Base-by-base conservation (phyloP, 2,888 invertebrate species). In the Zygothrica quintamaculata region DNA sequence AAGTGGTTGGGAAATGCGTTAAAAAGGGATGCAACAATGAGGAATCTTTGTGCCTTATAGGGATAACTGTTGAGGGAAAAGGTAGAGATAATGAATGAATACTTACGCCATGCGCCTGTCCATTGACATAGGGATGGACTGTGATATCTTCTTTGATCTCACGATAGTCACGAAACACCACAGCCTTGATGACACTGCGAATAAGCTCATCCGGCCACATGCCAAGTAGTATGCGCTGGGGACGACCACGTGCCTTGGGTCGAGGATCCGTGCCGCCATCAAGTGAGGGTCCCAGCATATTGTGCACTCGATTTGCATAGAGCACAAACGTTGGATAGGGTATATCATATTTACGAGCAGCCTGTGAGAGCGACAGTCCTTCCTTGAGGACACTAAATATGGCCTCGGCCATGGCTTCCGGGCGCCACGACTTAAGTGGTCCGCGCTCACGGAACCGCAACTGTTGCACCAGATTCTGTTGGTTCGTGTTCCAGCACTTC, bases 141-240 rank as follows among this genome's bases (percentile, higher is more conserved):
- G 77, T 57, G 50, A 93, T 92, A 84, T 96, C 95, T 89, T 96
- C 96, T 90, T 96, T 95, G 89, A 95, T 94, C 92, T 95, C 95
- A 87, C 95, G 94, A 31, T 96, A 95, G 92, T 97, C 97, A 78
- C 97, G 93, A 92, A 97, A 97, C 56, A 97, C 97, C 37, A 97
- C 97, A 33, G 97, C 96, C 87, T 97, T 94, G 88, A 97, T 97
- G 58, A 97, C 97, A 59, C 96, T 96, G 88, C 96, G 94, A 90
- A 97, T 97, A 91, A 97, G 96, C 89, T 97, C 97, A 91, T 97
- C 97, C 5, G 97, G 97, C 97, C 97, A 97, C 80, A 96, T 96
- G 74, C 97, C 97, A 75, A 97, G 92, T 78, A 97, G 92, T 90
- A 97, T 97, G 90, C 97, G 93, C 90, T 97, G 97, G 8, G 97